phyloP scores from a whole-genome alignment of 1,140 invertebrate genomes.

The Drosophila novamexicana region DNA sequence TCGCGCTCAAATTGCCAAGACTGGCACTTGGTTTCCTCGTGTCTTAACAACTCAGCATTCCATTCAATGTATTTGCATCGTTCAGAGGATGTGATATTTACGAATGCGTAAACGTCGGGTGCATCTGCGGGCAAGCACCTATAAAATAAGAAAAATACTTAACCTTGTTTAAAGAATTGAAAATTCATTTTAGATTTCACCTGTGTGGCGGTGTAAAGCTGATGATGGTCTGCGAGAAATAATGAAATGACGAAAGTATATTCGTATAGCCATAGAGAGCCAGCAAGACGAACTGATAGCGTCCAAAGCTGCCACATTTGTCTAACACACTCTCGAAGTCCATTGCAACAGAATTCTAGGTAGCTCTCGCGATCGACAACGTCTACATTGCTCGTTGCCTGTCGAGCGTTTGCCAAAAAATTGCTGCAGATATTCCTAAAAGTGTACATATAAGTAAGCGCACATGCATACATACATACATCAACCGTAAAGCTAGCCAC shows the following conservation, averaged over 20 bases:
- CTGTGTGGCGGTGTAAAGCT: slow-evolving; percentile 84
- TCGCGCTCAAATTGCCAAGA: slow-evolving; percentile 85
- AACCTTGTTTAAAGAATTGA: background rate
- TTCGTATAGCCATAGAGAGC: slow-evolving; percentile 86
- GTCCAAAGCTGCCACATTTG: slow-evolving; percentile 87
- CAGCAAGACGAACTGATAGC: slow-evolving; percentile 87
- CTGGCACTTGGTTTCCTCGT: slow-evolving; percentile 59
- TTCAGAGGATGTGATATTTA: background rate
- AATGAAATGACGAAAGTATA: slow-evolving; percentile 85
- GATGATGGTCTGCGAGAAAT: slow-evolving; percentile 86
- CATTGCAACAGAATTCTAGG: slow-evolving; percentile 42
- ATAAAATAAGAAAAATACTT: background rate
- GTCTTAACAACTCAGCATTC: background rate
- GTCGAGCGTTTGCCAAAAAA: slow-evolving; percentile 34
- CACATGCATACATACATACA: background rate
- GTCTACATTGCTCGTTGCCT: slow-evolving; percentile 31
- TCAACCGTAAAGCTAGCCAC: background rate
- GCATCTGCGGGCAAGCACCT: slow-evolving; percentile 28
- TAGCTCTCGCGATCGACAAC: slow-evolving; percentile 1
- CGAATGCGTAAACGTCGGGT: background rate
- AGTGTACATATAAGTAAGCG: background rate
- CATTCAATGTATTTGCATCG: slow-evolving; percentile 22
- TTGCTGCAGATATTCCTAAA: slow-evolving; percentile 35
- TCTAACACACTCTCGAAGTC: slow-evolving; percentile 86
- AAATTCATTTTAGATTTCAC: slow-evolving; percentile 4